Conservation (phyloP, 2,888 invertebrate genomes). For the Amblyjoppa fuscipennis region DNA sequence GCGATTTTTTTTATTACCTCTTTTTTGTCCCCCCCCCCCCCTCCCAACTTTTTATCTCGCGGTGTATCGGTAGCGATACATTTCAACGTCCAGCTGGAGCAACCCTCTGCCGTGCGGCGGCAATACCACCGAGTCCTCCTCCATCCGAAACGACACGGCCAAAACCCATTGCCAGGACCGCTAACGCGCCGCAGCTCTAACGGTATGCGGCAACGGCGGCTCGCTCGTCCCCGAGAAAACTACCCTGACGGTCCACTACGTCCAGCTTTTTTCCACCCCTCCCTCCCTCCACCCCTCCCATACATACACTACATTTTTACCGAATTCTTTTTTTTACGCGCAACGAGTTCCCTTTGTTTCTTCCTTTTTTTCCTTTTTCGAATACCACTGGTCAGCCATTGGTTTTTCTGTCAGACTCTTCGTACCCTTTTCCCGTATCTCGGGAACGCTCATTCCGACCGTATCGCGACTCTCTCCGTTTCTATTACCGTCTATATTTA, state of each 20-base stretch:
- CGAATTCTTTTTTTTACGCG: conserved; percentile 29
- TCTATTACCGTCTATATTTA: conserved; percentile 22
- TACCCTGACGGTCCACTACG: conserved; percentile 48
- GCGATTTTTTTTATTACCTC: conserved; percentile 35
- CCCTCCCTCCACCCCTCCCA: not conserved
- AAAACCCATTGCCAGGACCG: conserved; percentile 51
- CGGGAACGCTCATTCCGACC: conserved; percentile 18
- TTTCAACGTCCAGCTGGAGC: conserved; percentile 48
- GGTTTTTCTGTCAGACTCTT: conserved; percentile 39
- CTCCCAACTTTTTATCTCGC: conserved; percentile 31
- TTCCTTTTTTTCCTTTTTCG: conserved; percentile 27
- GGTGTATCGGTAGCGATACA: conserved; percentile 67
- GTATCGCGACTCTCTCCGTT: conserved; percentile 49
- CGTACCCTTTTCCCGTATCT: conserved; percentile 8
- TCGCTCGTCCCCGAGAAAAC: conserved; percentile 53
- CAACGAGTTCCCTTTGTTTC: conserved; percentile 6
- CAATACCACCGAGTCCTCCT: conserved; percentile 13
- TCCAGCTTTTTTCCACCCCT: conserved; percentile 41
- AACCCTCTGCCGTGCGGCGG: conserved; percentile 8
- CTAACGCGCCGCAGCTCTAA: conserved; percentile 48
- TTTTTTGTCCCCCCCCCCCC: not conserved
- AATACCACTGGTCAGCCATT: conserved; percentile 16
- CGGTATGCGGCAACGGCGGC: conserved; percentile 42
- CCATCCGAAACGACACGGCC: conserved; percentile 47
- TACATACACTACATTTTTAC: conserved; percentile 21